phyloP scores from a whole-genome alignment of 2,888 invertebrate species.

The Eubasilissa splendida region DNA sequence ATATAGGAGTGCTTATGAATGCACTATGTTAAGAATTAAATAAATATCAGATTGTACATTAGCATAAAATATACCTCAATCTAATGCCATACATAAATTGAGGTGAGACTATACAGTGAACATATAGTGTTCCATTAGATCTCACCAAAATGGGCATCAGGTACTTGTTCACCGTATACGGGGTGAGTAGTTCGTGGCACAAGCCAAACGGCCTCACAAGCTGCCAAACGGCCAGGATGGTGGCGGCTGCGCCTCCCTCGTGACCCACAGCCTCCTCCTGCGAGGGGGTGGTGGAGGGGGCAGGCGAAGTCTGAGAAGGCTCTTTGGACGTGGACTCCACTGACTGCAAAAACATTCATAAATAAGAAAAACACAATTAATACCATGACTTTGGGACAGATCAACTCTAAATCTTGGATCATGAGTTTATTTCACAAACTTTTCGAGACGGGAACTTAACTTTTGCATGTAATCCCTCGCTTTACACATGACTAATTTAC shows the following conservation, averaged over 20 bases:
- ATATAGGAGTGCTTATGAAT: no score
- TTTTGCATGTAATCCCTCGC: no score
- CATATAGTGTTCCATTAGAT: neutral
- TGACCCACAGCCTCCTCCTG: neutral
- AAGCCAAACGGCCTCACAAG: constrained; percentile 92
- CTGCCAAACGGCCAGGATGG: constrained; percentile 70
- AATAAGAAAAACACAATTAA: neutral
- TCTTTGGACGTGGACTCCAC: constrained; percentile 31
- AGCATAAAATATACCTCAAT: no score
- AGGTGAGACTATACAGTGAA: no score
- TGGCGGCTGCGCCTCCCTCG: constrained; percentile 64
- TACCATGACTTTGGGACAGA: no score
- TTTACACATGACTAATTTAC: no score
- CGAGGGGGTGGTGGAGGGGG: neutral
- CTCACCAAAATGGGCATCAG: constrained; percentile 92
- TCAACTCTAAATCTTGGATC: no score
- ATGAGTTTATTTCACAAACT: no score
- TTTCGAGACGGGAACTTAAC: no score
- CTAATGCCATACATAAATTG: no score
- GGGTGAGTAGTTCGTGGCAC: constrained; percentile 92
- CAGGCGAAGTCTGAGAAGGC: neutral
- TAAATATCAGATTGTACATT: no score
- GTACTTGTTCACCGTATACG: constrained; percentile 92
- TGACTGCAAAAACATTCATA: constrained; percentile 1
- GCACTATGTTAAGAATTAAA: no score